These are phyloP conservation scores for Therioaphis trifolii DNA, from an alignment of 2,888 invertebrate species.

Conservation along the genomic window DNA sequence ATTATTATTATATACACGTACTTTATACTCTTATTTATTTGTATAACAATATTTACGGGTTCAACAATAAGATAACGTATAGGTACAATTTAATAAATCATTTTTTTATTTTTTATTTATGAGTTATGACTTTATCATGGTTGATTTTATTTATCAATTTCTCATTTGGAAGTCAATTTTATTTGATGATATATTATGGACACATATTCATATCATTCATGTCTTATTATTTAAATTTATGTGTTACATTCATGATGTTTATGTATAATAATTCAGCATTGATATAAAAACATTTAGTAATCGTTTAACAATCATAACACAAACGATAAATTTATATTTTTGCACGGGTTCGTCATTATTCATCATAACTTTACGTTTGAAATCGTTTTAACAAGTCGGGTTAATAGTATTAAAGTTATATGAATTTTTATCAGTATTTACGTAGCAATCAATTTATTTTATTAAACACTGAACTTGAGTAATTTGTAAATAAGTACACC, in stretches of 20 bases:
- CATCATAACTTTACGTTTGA: no score
- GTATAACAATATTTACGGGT: slow-evolving; percentile 16
- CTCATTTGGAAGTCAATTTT: slow-evolving; percentile 1
- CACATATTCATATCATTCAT: background rate
- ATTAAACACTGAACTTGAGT: no score
- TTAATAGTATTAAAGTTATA: no score
- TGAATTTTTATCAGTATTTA: no score
- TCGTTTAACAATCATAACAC: background rate
- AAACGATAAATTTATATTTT: background rate
- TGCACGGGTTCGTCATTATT: no score
- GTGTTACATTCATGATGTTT: background rate
- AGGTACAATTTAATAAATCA: slow-evolving; percentile 13
- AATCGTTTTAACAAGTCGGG: no score
- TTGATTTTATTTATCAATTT: background rate
- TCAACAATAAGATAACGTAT: background rate
- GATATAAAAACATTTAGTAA: background rate
- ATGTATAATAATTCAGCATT: background rate
- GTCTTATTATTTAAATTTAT: slow-evolving; percentile 1
- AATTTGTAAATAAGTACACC: no score
- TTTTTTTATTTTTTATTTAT: background rate
- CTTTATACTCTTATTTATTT: background rate
- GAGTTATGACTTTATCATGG: background rate
- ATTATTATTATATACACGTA: background rate
- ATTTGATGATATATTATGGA: background rate
- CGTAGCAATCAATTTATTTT: no score